These are phyloP conservation scores for Sinohyriopsis cumingii DNA, from an alignment of 2,888 invertebrate genomes.

Conservation along the genomic window DNA sequence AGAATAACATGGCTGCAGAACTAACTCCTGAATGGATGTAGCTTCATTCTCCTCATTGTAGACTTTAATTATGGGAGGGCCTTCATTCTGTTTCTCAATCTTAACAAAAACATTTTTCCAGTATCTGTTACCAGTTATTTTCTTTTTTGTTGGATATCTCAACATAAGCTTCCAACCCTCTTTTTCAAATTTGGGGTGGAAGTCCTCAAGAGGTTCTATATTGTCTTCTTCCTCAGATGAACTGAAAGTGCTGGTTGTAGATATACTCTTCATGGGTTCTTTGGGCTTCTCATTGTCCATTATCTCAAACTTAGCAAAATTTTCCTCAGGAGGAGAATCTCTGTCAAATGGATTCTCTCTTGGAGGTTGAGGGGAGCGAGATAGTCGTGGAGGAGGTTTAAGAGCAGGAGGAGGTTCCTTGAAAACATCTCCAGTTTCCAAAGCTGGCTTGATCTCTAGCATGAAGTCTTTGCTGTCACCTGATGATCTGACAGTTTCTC, in stretches of 20 bases:
- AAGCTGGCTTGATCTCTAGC: conserved; percentile 52
- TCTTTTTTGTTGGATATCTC: conserved; percentile 78
- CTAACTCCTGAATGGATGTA: conserved; percentile 95
- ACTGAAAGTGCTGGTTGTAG: conserved; percentile 56
- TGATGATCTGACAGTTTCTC: conserved; percentile 31
- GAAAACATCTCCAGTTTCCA: conserved; percentile 10
- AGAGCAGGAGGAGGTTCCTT: conserved; percentile 43
- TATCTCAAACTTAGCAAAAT: conserved; percentile 68
- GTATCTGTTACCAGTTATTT: conserved; percentile 78
- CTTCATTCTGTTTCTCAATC: conserved; percentile 83
- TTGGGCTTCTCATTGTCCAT: conserved; percentile 45
- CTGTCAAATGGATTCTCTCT: conserved; percentile 72
- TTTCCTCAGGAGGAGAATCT: conserved; percentile 68
- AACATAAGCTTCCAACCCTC: conserved; percentile 98
- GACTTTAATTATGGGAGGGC: conserved; percentile 81
- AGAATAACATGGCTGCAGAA: conserved; percentile 94
- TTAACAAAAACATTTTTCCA: conserved; percentile 98
- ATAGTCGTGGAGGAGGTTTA: conserved; percentile 60
- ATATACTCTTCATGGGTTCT: conserved; percentile 44
- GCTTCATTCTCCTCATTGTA: conserved; percentile 87
- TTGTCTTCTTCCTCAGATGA: conserved; percentile 60
- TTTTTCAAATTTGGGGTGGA: conserved; percentile 85
- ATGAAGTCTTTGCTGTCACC: conserved; percentile 47
- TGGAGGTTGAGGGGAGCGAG: conserved; percentile 58
- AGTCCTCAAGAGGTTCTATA: conserved; percentile 81